These are phyloP conservation scores for Hylomyscus alleni DNA, from an alignment of 2,797 vertebrate genomes.

Conservation along the genomic window DNA sequence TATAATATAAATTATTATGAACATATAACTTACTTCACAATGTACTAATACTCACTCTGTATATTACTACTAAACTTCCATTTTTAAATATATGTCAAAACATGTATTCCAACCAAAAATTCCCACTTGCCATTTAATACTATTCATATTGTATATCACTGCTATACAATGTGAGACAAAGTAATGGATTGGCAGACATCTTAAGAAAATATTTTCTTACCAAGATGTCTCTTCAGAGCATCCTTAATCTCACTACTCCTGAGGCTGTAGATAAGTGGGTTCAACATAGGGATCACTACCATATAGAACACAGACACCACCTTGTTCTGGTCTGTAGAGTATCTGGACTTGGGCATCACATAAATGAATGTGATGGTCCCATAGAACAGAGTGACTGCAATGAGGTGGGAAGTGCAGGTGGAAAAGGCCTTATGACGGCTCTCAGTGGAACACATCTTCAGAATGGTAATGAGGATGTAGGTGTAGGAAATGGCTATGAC, in stretches of 20 bases:
- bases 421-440: neutral
- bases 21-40: neutral
- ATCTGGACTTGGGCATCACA: too few species aligned
- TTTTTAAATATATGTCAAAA: too few species aligned
- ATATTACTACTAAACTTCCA: neutral
- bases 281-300: too few species aligned
- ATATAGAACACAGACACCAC: too few species aligned
- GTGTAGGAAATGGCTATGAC: constrained; percentile 58
- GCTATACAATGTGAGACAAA: neutral
- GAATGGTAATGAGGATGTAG: constrained; percentile 37
- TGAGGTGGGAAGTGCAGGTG: too few species aligned
- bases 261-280: constrained; percentile 34
- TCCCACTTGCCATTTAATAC: neutral
- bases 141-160: neutral
- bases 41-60: neutral
- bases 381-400: too few species aligned
- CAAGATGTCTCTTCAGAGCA: constrained; percentile 1
- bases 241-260: constrained; percentile 51
- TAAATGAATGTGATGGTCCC: too few species aligned
- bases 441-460: constrained; percentile 14
- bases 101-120: neutral
- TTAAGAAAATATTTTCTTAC: constrained; percentile 52
- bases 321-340: too few species aligned
- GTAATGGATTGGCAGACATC: neutral
- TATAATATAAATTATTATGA: neutral